phyloP scores from a whole-genome alignment of 1,140 invertebrate genomes.

The Tetragonula clypearis region DNA sequence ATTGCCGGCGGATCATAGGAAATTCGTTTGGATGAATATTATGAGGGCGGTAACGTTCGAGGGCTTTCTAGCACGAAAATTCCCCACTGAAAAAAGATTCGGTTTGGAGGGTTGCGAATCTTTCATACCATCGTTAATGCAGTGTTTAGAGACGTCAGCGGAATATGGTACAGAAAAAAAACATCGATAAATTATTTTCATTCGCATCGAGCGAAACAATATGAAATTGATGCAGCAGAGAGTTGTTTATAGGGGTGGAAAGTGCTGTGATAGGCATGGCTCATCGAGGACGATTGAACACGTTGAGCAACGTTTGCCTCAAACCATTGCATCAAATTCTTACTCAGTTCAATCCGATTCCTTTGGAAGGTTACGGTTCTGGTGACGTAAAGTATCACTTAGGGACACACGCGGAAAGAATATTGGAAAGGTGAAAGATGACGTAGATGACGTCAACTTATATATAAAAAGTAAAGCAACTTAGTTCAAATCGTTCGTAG shows the following conservation, averaged over 20 bases:
- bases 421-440: conserved; percentile 64
- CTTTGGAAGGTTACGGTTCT: conserved; percentile 85
- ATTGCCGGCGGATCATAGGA: conserved; percentile 87
- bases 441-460: no score
- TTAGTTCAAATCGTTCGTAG: conserved; percentile 65
- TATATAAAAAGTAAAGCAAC: not conserved
- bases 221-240: not conserved
- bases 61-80: conserved; percentile 93
- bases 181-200: conserved; percentile 1
- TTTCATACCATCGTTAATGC: conserved; percentile 93
- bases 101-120: conserved; percentile 96
- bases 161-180: conserved; percentile 79
- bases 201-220: not conserved
- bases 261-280: conserved; percentile 95
- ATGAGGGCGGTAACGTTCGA: conserved; percentile 92
- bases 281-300: conserved; percentile 95
- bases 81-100: conserved; percentile 95
- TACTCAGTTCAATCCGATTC: conserved; percentile 87
- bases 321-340: conserved; percentile 94
- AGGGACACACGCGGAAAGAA: conserved; percentile 90
- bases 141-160: conserved; percentile 92
- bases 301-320: conserved; percentile 94
- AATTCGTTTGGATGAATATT: conserved; percentile 87
- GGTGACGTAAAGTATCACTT: conserved; percentile 98
- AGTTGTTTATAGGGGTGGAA: conserved; percentile 84